phyloP scores from a whole-genome alignment of 2,888 invertebrate species.

The Ferdinandea cuprea region DNA sequence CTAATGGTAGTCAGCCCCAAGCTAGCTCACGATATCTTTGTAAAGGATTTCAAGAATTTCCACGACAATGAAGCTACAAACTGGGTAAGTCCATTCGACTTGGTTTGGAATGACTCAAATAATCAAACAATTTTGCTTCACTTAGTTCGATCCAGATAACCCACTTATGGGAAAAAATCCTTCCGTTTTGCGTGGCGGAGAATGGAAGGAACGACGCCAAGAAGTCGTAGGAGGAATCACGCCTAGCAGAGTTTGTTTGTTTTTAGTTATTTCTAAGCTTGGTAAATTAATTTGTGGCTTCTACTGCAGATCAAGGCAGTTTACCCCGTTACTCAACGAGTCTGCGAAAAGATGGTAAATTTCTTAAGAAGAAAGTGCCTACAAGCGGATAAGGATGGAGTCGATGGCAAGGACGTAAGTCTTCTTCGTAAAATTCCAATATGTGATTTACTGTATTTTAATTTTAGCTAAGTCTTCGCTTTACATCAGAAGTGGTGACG shows the following conservation, averaged over 20 bases:
- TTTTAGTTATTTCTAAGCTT: not conserved
- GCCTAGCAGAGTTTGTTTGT: conserved; percentile 74
- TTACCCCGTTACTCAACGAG: conserved; percentile 83
- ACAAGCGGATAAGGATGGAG: conserved; percentile 78
- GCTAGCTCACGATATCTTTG: conserved; percentile 80
- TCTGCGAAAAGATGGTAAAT: conserved; percentile 81
- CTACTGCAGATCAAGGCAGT: conserved; percentile 81
- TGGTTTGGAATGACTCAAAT: not conserved
- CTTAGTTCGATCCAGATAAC: conserved; percentile 77
- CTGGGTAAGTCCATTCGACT: conserved; percentile 75
- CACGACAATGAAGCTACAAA: conserved; percentile 79
- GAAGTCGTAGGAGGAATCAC: conserved; percentile 77
- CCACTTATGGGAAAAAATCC: conserved; percentile 78
- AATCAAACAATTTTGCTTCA: not conserved
- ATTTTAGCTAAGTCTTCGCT: conserved; percentile 79
- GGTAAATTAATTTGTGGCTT: not conserved
- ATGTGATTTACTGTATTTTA: not conserved
- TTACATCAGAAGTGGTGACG: conserved; percentile 83
- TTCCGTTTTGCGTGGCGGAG: conserved; percentile 77
- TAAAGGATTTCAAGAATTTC: conserved; percentile 82
- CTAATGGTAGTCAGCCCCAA: conserved; percentile 81
- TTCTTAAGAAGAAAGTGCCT: conserved; percentile 81
- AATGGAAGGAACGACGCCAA: conserved; percentile 77
- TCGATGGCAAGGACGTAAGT: conserved; percentile 82
- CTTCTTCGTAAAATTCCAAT: too few species aligned